phyloP scores from a whole-genome alignment of 2,797 vertebrate species.

The Tapera naevia region DNA sequence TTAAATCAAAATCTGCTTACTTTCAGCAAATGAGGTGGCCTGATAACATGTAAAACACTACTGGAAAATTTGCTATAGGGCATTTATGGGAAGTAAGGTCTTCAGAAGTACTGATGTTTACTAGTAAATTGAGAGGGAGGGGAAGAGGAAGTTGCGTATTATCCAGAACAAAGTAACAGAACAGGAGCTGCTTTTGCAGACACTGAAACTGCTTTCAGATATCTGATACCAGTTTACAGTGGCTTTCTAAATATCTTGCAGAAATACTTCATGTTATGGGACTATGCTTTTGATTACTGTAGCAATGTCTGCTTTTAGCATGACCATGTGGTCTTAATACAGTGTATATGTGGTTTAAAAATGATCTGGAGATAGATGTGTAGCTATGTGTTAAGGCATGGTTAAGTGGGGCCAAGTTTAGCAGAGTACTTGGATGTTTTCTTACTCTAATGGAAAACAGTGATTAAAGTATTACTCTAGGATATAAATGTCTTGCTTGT shows the following conservation, averaged over 20 bases:
- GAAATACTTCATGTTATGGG: background rate
- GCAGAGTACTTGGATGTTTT: background rate
- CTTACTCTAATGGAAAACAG: constrained; percentile 16
- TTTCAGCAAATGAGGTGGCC: background rate
- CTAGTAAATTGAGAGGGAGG: background rate
- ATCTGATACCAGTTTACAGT: background rate
- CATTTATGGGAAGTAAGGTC: background rate
- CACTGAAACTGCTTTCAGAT: background rate
- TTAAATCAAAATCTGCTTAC: background rate
- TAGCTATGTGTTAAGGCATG: background rate
- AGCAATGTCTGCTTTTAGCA: background rate
- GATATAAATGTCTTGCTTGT: background rate
- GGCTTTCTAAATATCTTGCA: background rate
- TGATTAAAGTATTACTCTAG: background rate
- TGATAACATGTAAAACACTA: background rate
- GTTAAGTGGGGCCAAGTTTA: background rate
- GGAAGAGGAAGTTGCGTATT: background rate
- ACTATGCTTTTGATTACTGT: background rate
- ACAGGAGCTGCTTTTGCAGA: background rate
- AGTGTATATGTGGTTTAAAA: background rate
- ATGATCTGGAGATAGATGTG: background rate
- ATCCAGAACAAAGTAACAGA: background rate
- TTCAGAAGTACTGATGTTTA: background rate
- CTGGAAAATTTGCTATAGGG: background rate
- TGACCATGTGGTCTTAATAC: background rate